phyloP scores from a whole-genome alignment of 2,797 vertebrate species.

The Enteromius argenteus region DNA sequence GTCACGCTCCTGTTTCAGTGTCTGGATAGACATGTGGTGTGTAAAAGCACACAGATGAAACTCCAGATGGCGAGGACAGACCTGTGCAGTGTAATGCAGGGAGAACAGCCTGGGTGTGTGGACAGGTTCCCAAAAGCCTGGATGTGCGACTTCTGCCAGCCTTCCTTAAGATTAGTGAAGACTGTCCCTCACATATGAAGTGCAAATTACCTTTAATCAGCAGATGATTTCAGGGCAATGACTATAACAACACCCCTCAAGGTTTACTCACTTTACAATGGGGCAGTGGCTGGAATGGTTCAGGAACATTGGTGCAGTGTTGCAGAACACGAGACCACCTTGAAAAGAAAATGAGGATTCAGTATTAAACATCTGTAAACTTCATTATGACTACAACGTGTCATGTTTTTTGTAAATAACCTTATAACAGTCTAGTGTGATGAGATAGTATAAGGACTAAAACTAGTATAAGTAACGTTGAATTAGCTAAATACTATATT shows the following conservation, averaged over 20 bases:
- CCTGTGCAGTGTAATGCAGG: constrained; percentile 19
- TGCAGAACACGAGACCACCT: neutral
- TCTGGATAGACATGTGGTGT: constrained; percentile 34
- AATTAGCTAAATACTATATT: neutral
- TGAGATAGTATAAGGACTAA: neutral
- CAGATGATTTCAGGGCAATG: neutral
- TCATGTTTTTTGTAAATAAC: neutral
- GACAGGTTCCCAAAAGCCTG: constrained; percentile 85
- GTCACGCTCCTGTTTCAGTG: constrained; percentile 18
- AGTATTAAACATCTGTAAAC: neutral
- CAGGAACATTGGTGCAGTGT: neutral
- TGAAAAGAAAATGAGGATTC: neutral
- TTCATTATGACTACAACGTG: neutral
- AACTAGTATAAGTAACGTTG: neutral
- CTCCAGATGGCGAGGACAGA: constrained; percentile 19
- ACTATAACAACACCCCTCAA: neutral
- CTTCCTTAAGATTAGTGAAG: constrained; percentile 82
- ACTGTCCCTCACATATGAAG: constrained; percentile 78
- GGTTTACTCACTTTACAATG: neutral
- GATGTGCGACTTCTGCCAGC: constrained; percentile 88
- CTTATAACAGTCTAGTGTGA: neutral
- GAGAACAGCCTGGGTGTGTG: constrained; percentile 80
- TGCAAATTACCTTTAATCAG: constrained; percentile 4
- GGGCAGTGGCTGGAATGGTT: neutral
- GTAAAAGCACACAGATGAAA: constrained; percentile 28